These are phyloP conservation scores for human (Homo sapiens) DNA, from an alignment of 2,113 vertebrate species.

Conservation along the genomic window DNA sequence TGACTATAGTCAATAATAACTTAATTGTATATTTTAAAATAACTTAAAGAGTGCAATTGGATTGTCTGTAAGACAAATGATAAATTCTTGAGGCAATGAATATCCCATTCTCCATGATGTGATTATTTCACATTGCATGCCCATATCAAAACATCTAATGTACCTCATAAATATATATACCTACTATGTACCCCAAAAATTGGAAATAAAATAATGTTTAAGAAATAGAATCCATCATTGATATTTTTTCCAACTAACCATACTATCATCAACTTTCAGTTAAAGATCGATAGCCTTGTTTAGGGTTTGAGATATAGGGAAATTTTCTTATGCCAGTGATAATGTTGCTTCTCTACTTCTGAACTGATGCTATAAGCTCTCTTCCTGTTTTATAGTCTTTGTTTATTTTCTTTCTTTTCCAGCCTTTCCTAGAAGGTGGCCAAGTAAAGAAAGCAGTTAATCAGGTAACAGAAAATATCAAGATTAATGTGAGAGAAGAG, in stretches of 20 bases:
- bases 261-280: not conserved
- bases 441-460: not conserved
- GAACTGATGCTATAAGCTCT: not conserved
- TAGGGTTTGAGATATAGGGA: not conserved
- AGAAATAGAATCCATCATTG: not conserved
- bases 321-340: not conserved
- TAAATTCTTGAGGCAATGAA: too few relatives aligned
- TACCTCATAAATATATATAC: too few relatives aligned
- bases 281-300: not conserved
- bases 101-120: too few relatives aligned
- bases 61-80: too few relatives aligned
- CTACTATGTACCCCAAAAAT: too few relatives aligned
- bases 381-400: not conserved
- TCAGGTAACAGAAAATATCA: conserved; percentile 15
- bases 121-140: too few relatives aligned
- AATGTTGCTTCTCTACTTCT: not conserved
- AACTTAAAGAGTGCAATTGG: too few relatives aligned
- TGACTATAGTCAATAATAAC: too few relatives aligned
- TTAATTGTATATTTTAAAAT: too few relatives aligned
- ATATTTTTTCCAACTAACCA: not conserved
- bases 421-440: not conserved
- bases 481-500: not conserved
- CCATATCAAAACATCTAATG: too few relatives aligned
- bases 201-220: too few relatives aligned
- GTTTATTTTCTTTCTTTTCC: conserved; percentile 23